These are phyloP conservation scores for Peromyscus attwateri DNA, from an alignment of 2,797 vertebrate genomes.

Conservation along the genomic window DNA sequence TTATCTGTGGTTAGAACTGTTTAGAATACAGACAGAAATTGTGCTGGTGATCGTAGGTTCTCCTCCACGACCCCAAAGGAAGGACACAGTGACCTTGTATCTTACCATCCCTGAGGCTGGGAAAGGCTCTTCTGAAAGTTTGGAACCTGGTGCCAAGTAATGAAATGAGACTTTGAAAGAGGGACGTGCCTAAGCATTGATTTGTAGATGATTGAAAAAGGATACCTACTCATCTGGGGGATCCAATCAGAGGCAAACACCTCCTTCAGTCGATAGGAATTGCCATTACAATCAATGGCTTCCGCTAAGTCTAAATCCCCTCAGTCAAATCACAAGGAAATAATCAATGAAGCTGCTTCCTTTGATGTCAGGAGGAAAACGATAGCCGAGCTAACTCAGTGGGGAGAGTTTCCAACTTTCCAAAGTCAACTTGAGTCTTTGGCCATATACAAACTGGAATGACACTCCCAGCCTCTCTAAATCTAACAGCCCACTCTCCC, in stretches of 20 bases:
- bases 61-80: not conserved
- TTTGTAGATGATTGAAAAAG: constrained; percentile 48
- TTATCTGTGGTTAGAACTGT: not conserved
- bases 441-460: constrained; percentile 63
- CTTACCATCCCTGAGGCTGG: not conserved
- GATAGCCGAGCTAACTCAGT: constrained; percentile 62
- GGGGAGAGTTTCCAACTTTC: constrained; percentile 66
- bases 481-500: constrained; percentile 56
- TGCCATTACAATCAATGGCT: constrained; percentile 73
- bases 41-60: not conserved
- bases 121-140: constrained; percentile 50
- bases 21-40: not conserved
- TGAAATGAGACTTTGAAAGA: not conserved
- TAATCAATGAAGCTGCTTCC: constrained; percentile 65
- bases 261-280: constrained; percentile 76
- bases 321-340: not conserved
- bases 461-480: constrained; percentile 64
- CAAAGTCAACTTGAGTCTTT: constrained; percentile 73
- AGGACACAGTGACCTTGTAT: not conserved
- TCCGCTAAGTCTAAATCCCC: constrained; percentile 68
- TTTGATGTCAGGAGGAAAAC: constrained; percentile 69
- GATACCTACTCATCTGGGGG: constrained; percentile 36
- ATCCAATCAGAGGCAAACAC: constrained; percentile 62
- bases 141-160: not conserved
- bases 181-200: not conserved